A percentile compares a stretch with the other conserved stretches of the same genome.
phyloP scores from a whole-genome alignment of 2,888 invertebrate genomes.

The Napeogenes inachia region DNA sequence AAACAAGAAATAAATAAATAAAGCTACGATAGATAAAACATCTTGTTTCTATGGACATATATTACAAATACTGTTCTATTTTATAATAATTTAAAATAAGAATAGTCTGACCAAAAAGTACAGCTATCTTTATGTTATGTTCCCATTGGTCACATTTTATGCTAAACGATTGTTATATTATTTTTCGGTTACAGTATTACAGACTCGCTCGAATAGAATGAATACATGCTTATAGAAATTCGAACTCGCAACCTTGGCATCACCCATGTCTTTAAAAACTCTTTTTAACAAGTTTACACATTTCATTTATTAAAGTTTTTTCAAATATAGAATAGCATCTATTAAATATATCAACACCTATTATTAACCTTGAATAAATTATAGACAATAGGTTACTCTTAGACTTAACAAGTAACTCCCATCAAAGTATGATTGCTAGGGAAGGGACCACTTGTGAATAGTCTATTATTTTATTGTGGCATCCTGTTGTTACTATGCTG shows the following conservation, averaged over 20 bases:
- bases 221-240: slow-evolving; percentile 22
- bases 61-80: no score
- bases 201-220: slow-evolving; percentile 33
- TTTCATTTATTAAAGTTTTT: no score
- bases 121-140: slow-evolving; percentile 36
- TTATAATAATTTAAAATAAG: slow-evolving; percentile 4
- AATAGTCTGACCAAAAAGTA: slow-evolving; percentile 19
- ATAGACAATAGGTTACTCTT: neutral
- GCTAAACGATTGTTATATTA: slow-evolving; percentile 50
- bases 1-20: no score
- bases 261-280: neutral
- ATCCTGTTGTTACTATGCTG: slow-evolving; percentile 24
- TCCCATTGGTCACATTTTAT: slow-evolving; percentile 61
- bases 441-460: slow-evolving; percentile 25
- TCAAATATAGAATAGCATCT: no score
- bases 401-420: neutral
- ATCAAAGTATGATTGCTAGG: slow-evolving; percentile 9
- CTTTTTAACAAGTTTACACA: neutral
- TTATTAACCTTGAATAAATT: neutral
- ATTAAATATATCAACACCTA: no score
- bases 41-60: no score
- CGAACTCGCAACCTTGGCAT: slow-evolving; percentile 8
- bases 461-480: slow-evolving; percentile 27
- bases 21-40: no score
- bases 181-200: slow-evolving; percentile 33